Percentiles rank a stretch among this genome's conserved stretches.
These are phyloP conservation scores for Mystacides longicornis DNA, from an alignment of 2,888 invertebrate genomes.

Conservation along the genomic window DNA sequence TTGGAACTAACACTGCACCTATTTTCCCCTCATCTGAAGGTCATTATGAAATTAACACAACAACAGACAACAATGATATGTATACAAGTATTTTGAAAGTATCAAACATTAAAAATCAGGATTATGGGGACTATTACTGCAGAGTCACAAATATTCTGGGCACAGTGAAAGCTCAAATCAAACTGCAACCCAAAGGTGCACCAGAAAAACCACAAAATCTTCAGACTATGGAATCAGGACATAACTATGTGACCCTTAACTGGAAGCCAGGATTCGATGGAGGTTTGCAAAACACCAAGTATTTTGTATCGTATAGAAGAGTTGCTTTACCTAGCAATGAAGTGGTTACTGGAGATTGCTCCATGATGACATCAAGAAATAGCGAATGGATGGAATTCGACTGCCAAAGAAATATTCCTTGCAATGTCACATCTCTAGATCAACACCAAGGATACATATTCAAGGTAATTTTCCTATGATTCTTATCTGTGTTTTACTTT, in stretches of 20 bases:
- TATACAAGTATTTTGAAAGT: slow-evolving; percentile 73
- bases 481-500: no score
- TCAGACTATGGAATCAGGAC: slow-evolving; percentile 65
- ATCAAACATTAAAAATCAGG: slow-evolving; percentile 67
- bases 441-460: slow-evolving; percentile 83
- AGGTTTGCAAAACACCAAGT: slow-evolving; percentile 78
- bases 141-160: slow-evolving; percentile 79
- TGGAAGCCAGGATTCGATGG: slow-evolving; percentile 93
- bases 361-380: slow-evolving; percentile 48
- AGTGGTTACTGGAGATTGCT: slow-evolving; percentile 55
- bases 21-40: slow-evolving; percentile 74
- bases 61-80: slow-evolving; percentile 75
- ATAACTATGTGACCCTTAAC: slow-evolving; percentile 68
- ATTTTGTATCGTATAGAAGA: slow-evolving; percentile 75
- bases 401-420: slow-evolving; percentile 79
- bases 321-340: slow-evolving; percentile 55
- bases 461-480: slow-evolving; percentile 51
- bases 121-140: slow-evolving; percentile 90
- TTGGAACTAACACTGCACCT: slow-evolving; percentile 65
- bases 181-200: slow-evolving; percentile 77
- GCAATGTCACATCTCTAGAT: slow-evolving; percentile 77
- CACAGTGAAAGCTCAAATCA: slow-evolving; percentile 65
- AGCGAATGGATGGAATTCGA: slow-evolving; percentile 77
- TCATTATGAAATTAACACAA: slow-evolving; percentile 78
- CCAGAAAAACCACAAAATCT: slow-evolving; percentile 77